Percentiles rank a stretch among this genome's conserved stretches.
Conservation (phyloP, 1,140 invertebrate species). For the Agrypnia vestita region DNA sequence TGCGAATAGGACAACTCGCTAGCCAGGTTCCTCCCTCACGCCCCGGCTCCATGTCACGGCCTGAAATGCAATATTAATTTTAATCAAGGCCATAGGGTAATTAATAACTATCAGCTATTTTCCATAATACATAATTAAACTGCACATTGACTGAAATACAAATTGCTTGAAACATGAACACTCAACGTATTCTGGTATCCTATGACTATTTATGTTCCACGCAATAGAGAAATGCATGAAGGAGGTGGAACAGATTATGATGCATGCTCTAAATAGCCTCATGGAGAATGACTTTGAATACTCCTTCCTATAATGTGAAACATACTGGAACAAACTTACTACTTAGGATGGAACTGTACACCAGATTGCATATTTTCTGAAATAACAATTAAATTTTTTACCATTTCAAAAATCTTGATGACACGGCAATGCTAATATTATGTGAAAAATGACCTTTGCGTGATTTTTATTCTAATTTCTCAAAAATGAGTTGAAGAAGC, state of each 20-base stretch:
- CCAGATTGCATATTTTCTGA: neutral
- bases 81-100: conserved; percentile 27
- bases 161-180: no score
- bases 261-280: no score
- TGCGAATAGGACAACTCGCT: conserved; percentile 70
- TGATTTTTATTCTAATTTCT: neutral
- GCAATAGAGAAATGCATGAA: no score
- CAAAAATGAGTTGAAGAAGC: no score
- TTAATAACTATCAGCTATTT: neutral
- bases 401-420: neutral
- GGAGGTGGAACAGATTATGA: no score
- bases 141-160: no score
- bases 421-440: neutral
- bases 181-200: no score
- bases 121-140: neutral
- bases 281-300: no score
- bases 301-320: no score
- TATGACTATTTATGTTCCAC: no score
- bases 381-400: neutral
- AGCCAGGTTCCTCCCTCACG: conserved; percentile 87
- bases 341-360: no score
- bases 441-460: neutral
- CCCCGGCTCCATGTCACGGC: conserved; percentile 81
- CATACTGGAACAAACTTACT: no score
- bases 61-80: conserved; percentile 64